phyloP scores from a whole-genome alignment of 2,888 invertebrate genomes.

The Melinaea menophilus region DNA sequence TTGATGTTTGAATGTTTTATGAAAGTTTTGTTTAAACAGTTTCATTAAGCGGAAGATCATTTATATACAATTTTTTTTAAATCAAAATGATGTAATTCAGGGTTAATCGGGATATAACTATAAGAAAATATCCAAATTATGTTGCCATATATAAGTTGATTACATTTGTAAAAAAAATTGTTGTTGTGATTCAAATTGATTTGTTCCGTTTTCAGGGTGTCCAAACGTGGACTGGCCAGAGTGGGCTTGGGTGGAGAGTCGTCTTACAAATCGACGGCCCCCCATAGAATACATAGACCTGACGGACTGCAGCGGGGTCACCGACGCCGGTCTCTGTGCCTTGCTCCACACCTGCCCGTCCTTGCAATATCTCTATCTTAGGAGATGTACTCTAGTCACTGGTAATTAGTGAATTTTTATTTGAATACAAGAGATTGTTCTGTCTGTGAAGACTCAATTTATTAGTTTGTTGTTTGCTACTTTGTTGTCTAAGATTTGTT shows the following conservation, averaged over 20 bases:
- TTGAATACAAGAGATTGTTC: too few species aligned
- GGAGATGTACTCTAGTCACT: conserved; percentile 92
- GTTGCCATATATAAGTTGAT: too few species aligned
- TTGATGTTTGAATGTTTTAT: neutral
- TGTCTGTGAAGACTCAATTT: too few species aligned
- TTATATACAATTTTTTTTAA: too few species aligned
- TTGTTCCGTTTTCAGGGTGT: conserved; percentile 76
- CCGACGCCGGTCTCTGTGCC: conserved; percentile 89
- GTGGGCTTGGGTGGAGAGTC: conserved; percentile 80
- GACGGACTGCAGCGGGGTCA: conserved; percentile 91
- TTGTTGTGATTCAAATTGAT: neutral
- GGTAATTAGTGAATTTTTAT: conserved; percentile 61
- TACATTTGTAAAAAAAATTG: neutral
- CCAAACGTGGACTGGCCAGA: conserved; percentile 88
- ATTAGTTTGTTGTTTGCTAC: too few species aligned
- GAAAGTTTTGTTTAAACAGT: too few species aligned
- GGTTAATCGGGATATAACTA: too few species aligned
- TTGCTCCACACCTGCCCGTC: conserved; percentile 93
- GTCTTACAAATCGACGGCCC: conserved; percentile 79
- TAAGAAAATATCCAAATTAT: too few species aligned
- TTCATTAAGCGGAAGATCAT: conserved; percentile 2
- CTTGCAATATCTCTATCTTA: conserved; percentile 89
- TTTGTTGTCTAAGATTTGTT: too few species aligned
- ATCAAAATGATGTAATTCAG: too few species aligned
- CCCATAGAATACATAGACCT: conserved; percentile 92